Conservation (phyloP, 2,888 invertebrate species). For the Stictocephala bisonia region DNA sequence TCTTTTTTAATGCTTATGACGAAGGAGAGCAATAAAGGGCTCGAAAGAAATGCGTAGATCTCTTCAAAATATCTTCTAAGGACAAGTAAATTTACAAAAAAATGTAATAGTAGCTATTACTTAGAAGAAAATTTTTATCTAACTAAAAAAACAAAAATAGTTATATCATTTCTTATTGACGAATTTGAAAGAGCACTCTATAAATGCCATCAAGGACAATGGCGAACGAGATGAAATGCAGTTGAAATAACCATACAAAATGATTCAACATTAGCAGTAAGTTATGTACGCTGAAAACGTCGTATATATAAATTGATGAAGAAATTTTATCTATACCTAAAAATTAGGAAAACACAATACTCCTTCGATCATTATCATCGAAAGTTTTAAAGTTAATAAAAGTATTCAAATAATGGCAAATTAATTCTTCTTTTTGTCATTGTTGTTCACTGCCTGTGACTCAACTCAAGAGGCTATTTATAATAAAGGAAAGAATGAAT, state of each 20-base stretch:
- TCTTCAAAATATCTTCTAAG: slow-evolving; percentile 40
- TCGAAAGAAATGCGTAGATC: not conserved
- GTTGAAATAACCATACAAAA: not conserved
- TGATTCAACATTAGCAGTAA: no score
- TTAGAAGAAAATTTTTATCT: slow-evolving; percentile 57
- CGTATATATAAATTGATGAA: not conserved
- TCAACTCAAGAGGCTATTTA: not conserved
- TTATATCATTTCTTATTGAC: slow-evolving; percentile 55
- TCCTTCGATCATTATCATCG: not conserved
- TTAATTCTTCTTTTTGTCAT: not conserved
- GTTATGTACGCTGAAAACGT: slow-evolving; percentile 25
- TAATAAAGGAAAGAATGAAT: slow-evolving; percentile 7
- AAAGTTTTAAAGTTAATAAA: not conserved
- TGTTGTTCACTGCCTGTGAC: slow-evolving; percentile 14
- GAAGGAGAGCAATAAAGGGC: no score
- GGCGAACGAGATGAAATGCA: not conserved
- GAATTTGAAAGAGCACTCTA: slow-evolving; percentile 24
- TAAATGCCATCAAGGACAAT: not conserved
- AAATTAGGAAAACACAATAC: not conserved
- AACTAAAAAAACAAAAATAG: slow-evolving; percentile 55
- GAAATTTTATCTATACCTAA: not conserved
- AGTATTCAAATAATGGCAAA: not conserved
- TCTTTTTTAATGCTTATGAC: slow-evolving; percentile 59
- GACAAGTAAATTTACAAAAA: slow-evolving; percentile 51
- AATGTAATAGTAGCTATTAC: slow-evolving; percentile 47